Evolutionary conservation across 2,797 vertebrate species (phyloP), one percentile per base, ranked within the genome.

Genomic region (Corythornis leucogaster): DNA sequence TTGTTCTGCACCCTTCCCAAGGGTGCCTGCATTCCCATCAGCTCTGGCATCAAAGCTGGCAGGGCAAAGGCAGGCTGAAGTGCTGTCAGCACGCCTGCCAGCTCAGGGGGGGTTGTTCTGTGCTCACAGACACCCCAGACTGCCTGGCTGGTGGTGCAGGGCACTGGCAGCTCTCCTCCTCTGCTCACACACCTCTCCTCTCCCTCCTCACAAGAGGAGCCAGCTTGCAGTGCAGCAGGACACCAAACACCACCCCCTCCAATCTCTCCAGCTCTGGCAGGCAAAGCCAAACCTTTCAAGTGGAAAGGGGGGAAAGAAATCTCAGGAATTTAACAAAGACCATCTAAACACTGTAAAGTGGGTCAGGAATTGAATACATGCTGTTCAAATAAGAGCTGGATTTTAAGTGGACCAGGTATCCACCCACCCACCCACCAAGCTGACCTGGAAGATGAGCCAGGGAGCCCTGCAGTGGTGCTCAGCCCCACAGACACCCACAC

Each of bases 41-140:
- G 92, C 7, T 31, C 91, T 84, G 92, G 64, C 83, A 88, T 84
- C 87, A 84, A 88, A 88, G 78, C 71, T 86, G 80, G 48, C 54
- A 92, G 83, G 15, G 83, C 80, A 86, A 73, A 93, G 46, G 45
- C 83, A 53, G 88, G 85, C 83, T 77, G 68, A 91, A 80, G 42
- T 92, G 83, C 84, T 74, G 74, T 90, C 86, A 94, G 51, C 63
- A 48, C 79, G 70, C 59, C 83, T 14, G 79, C 57, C 38, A 71
- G 61, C 80, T 84, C 77, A 85, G 71, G 40, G 85, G 43, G 5
- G 6, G 71, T 70, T 87, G 92, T 80, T 90, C 88, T 76, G 3
- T 15, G 57, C 46, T 58, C 92, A 87, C 92, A 92, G 45, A 84
- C 80, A 94, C 74, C 90, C 90, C 87, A 88, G 83, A 77, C 33